Evolutionary conservation across 2,888 invertebrate species (phyloP).

Genomic region (Hyalella azteca): DNA sequence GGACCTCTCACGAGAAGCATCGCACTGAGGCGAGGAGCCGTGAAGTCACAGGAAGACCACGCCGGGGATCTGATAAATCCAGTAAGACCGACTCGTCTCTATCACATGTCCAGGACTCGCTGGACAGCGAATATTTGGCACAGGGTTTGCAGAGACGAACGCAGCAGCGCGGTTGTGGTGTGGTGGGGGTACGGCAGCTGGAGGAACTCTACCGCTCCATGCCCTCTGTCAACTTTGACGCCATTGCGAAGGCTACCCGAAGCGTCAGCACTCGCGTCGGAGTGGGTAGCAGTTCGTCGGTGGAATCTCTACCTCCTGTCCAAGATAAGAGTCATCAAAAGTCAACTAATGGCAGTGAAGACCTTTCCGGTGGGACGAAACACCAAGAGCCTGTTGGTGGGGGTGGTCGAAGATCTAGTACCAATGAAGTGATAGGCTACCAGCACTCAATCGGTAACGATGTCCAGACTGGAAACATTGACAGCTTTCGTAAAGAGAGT

Average conservation of each 20-base stretch:
- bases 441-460: not conserved
- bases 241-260: not conserved
- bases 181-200: not conserved
- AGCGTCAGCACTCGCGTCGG: not conserved
- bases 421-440: not conserved
- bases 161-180: not conserved
- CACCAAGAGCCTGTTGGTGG: not conserved
- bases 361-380: not conserved
- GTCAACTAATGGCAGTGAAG: not conserved
- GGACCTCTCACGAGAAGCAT: no score
- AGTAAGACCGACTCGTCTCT: not conserved
- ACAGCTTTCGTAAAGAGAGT: not conserved
- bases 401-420: not conserved
- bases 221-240: slow-evolving; percentile 8
- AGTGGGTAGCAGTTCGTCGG: not conserved
- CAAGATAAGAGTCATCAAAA: not conserved
- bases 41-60: no score
- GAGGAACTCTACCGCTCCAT: not conserved
- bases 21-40: no score
- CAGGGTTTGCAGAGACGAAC: not conserved
- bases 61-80: no score
- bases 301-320: not conserved
- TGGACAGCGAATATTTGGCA: slow-evolving; percentile 4
- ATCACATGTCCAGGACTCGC: not conserved
- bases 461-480: not conserved